Evolutionary conservation across 1,140 invertebrate species (phyloP), one percentile per base, ranked within the genome.

Genomic region (Stratiolaelaps scimitus): DNA sequence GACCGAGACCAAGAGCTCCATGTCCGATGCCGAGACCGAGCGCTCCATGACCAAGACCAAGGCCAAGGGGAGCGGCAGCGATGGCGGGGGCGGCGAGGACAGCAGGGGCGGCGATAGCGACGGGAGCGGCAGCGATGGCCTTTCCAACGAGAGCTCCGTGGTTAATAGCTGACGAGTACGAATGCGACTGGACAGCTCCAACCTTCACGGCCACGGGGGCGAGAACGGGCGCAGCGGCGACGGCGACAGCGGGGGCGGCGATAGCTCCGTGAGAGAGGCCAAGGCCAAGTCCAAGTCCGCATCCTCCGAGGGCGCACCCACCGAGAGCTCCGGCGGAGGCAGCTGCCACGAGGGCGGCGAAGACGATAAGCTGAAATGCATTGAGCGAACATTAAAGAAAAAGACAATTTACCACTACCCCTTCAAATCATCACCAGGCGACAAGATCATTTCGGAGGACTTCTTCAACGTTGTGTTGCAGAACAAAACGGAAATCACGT

Each of bases 71-170:
- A 48, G 47, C 47, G 15, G 47, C 47, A 28, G 44, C 44, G 44
- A 45, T 45, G 13, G 13, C 44, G 44, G 13, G 44, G n/a, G 47
- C 20, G 15, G 47, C 47, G 15, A 48, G 7, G 4, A 4, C 47
- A 28, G 28, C 28, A 4, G 47, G 47, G 47, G 47, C 47, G 47
- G 47, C 20, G 15, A 48, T 28, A 15, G 47, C 47, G 47, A 48
- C 28, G 47, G 47, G 47, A 48, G 47, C 20, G n/a, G n/a, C n/a
- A n/a, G n/a, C n/a, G 47, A 48, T 48, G 47, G 47, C 47, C 47
- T 48, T 48, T 48, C 47, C 47, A 15, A 48, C 47, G 47, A 48
- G 47, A 15, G 47, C 4, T 5, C 47, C 47, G 47, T 48, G 47
- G 47, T 48, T 48, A 28, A 48, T 48, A 28, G 47, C 47, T 4